Percentiles rank a stretch among this genome's conserved stretches.
These are phyloP conservation scores for Cherax destructor DNA, from an alignment of 1,140 invertebrate genomes.

Conservation along the genomic window DNA sequence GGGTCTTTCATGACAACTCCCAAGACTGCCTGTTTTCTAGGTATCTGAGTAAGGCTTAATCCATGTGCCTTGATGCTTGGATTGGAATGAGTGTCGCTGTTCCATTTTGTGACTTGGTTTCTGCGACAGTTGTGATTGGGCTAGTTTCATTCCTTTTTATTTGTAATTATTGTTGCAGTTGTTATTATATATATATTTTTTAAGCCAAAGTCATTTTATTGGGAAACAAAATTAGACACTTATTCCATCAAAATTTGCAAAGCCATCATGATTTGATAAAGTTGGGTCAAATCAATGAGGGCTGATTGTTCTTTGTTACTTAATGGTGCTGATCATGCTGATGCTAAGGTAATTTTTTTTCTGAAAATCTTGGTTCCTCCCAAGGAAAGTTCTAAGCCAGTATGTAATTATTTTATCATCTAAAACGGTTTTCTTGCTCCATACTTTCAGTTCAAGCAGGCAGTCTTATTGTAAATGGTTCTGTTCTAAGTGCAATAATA, in stretches of 20 bases:
- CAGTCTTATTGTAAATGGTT: conserved; percentile 48
- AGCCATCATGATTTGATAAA: background rate
- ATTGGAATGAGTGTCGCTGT: conserved; percentile 14
- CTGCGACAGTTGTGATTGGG: conserved; percentile 13
- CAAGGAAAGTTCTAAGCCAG: conserved; percentile 34
- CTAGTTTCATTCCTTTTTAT: background rate
- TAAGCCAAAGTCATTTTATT: background rate
- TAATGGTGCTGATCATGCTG: conserved; percentile 53
- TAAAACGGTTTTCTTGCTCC: background rate
- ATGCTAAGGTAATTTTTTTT: conserved; percentile 33
- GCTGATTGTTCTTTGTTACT: conserved; percentile 48
- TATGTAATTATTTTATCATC: conserved; percentile 54
- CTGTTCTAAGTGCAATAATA: conserved; percentile 29
- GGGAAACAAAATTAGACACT: conserved; percentile 7
- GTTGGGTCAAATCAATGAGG: conserved; percentile 19
- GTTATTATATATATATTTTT: background rate
- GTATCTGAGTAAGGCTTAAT: conserved; percentile 32
- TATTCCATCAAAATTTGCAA: conserved; percentile 21
- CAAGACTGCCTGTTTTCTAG: conserved; percentile 31
- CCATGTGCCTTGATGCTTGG: conserved; percentile 50
- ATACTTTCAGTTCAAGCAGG: conserved; percentile 12
- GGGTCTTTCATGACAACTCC: conserved; percentile 41
- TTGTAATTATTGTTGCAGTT: background rate
- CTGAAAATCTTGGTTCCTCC: conserved; percentile 7
- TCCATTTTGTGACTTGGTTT: background rate